These are phyloP conservation scores for Acridotheres tristis DNA, from an alignment of 2,797 vertebrate genomes.

Conservation along the genomic window DNA sequence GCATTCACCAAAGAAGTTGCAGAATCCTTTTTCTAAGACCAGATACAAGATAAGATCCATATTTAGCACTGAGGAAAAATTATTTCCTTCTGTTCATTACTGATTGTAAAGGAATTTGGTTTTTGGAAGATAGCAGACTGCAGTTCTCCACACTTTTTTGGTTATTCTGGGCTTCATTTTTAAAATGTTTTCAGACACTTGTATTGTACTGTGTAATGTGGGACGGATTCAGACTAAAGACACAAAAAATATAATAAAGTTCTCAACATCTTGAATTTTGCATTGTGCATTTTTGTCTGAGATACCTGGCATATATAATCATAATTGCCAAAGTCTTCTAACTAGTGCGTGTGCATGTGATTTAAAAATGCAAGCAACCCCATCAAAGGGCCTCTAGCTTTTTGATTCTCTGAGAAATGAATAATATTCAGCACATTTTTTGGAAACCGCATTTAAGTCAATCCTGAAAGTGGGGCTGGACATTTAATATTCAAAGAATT, in stretches of 20 bases:
- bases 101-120: background rate
- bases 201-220: background rate
- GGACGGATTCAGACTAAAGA: background rate
- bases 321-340: background rate
- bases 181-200: background rate
- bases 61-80: background rate
- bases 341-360: constrained; percentile 28
- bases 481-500: constrained; percentile 73
- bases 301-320: background rate
- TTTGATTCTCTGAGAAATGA: constrained; percentile 63
- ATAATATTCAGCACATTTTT: constrained; percentile 77
- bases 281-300: background rate
- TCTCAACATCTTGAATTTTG: background rate
- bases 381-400: constrained; percentile 69
- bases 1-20: background rate
- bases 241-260: background rate
- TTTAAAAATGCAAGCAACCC: constrained; percentile 54
- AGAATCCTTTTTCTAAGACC: background rate
- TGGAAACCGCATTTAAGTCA: constrained; percentile 69
- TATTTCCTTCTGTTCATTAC: background rate
- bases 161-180: background rate
- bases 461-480: constrained; percentile 66
- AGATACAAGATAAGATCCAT: background rate
- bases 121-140: background rate
- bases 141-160: background rate